Evolutionary conservation across 2,797 vertebrate species (phyloP).

Genomic region (Anomalospiza imberbis): DNA sequence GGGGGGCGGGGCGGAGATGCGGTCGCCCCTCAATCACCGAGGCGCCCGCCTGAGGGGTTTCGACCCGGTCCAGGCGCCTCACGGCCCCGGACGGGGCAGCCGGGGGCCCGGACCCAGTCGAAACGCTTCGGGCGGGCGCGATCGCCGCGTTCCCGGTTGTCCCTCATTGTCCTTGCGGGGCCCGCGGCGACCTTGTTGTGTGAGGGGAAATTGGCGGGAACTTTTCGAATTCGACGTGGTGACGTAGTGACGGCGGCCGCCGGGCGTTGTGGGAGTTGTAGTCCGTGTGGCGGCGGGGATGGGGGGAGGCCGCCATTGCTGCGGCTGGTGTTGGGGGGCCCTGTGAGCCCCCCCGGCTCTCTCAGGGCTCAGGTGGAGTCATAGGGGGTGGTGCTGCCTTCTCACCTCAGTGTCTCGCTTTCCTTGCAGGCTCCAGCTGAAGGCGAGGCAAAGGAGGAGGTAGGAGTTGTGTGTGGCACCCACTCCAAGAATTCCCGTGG

Average conservation of each 20-base stretch:
- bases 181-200: slow-evolving; percentile 55
- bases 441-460: slow-evolving; percentile 85
- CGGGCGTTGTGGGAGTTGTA: slow-evolving; percentile 52
- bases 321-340: neutral
- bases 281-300: neutral
- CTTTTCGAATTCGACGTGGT: neutral
- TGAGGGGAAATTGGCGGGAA: slow-evolving; percentile 64
- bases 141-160: neutral
- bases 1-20: neutral
- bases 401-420: neutral
- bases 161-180: slow-evolving; percentile 36
- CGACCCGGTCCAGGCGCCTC: too few species aligned
- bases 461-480: slow-evolving; percentile 58
- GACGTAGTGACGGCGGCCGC: neutral
- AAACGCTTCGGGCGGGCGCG: neutral
- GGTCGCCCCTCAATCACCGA: neutral
- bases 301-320: neutral
- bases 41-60: too few species aligned
- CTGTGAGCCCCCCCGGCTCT: accelerated
- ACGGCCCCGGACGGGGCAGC: neutral
- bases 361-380: neutral
- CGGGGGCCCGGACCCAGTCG: neutral
- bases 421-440: slow-evolving; percentile 75
- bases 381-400: neutral
- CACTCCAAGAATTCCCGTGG: neutral